These are phyloP conservation scores for Ramazzottius varieornatus DNA, from an alignment of 2,888 invertebrate species.

Conservation along the genomic window DNA sequence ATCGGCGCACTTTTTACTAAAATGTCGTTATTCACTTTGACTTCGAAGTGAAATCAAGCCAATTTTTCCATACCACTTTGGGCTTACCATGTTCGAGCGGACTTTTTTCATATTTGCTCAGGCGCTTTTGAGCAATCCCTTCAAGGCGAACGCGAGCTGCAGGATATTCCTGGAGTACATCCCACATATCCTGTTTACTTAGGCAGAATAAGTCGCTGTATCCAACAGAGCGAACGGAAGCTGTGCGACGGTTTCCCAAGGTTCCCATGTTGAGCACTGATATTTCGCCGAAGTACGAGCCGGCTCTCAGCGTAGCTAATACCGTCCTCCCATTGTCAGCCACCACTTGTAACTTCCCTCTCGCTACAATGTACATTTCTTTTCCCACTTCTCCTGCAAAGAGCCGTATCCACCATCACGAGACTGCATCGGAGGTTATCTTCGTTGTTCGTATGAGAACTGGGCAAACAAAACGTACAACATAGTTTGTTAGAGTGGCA, in stretches of 20 bases:
- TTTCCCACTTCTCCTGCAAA: conserved; percentile 81
- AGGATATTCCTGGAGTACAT: conserved; percentile 65
- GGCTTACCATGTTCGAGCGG: conserved; percentile 65
- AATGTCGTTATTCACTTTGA: too few species aligned
- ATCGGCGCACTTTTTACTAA: too few species aligned
- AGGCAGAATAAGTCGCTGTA: conserved; percentile 95
- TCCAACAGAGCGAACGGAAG: conserved; percentile 86
- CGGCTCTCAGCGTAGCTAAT: conserved; percentile 83
- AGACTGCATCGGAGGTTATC: too few species aligned
- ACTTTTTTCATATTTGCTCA: conserved; percentile 86
- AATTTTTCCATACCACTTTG: too few species aligned
- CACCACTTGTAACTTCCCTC: conserved; percentile 76
- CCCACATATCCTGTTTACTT: conserved; percentile 98
- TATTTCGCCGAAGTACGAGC: conserved; percentile 98
- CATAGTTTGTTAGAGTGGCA: too few species aligned
- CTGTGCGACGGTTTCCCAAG: conserved; percentile 92
- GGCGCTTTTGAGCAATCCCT: conserved; percentile 81
- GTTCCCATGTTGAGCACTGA: conserved; percentile 98
- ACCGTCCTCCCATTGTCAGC: conserved; percentile 76
- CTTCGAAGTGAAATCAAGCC: too few species aligned
- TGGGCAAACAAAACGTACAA: too few species aligned
- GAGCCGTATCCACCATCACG: too few species aligned
- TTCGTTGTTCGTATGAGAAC: too few species aligned
- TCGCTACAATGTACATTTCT: conserved; percentile 97
- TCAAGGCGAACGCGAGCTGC: conserved; percentile 42